Base-by-base conservation (phyloP, 1,140 invertebrate species). In the Formica exsecta region DNA sequence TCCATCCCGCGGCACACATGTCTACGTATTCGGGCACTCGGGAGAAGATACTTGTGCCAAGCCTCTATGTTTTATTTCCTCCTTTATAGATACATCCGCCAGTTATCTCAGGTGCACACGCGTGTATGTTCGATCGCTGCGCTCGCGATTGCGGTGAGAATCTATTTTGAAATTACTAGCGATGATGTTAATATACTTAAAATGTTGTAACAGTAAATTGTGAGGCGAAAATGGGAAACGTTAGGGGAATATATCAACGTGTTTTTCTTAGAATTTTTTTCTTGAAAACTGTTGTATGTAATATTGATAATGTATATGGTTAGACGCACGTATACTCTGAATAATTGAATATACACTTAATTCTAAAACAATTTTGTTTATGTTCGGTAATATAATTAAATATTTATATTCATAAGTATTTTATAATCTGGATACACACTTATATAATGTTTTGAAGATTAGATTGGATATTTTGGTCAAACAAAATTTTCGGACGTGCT, bases 11-110 rank as follows among this genome's bases (percentile, higher is more conserved):
- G 87, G 73, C 81, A 84, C 75, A 86, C 79, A 80, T 86, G 80
- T 89, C 87, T 83, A 90, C 81, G 66, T 90, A 90, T 91, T 89
- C 85, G 87, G 79, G 84, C 70, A 76, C 36, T 79, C 74, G 86
- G 74, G 71, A 65, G 80, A 62, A 90, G 85, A 88, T 91, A 91
- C 87, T 81, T 87, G 79, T 75, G 76, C 90, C 89, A 86, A 90
- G 65, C 86, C 41, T 51, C 68, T 80, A 32, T 59, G 80, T 87
- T 89, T 90, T 87, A 89, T 90, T 90, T 83, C 64, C 70, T 76
- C 44, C 44, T 44, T 51, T 65, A 57, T 65, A 57, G 57, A 44
- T 77, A 85, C 38, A 54, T 85, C 70, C 81, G 48, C 41, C 65
- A 70, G 65, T 54, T 87, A 88, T 85, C 87, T 85, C 71, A 84